Conservation (phyloP, 2,113 vertebrate species). For the Ammodramus savannarum region DNA sequence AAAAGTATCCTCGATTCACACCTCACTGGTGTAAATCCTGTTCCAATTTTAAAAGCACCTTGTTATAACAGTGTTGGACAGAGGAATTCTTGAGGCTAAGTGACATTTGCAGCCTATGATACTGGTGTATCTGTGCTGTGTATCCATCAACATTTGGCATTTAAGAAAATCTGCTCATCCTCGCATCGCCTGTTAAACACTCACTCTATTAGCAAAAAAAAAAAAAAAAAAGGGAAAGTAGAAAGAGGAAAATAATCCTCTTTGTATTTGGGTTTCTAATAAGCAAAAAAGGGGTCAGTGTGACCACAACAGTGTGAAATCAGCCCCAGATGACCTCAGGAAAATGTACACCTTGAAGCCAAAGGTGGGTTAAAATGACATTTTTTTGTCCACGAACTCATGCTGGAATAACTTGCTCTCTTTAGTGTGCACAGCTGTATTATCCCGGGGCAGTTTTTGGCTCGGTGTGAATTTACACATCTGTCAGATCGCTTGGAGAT, state of each 20-base stretch:
- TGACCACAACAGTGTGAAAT: not conserved
- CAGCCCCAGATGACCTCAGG: conserved; percentile 12
- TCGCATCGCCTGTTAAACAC: conserved; percentile 31
- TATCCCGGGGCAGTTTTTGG: conserved; percentile 61
- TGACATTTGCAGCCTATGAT: conserved; percentile 65
- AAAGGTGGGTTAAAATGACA: conserved; percentile 14
- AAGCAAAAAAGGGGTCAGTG: not conserved
- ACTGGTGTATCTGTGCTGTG: conserved; percentile 31
- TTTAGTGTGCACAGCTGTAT: conserved; percentile 57
- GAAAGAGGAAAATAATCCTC: not conserved
- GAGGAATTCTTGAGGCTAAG: conserved; percentile 61
- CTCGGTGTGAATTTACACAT: conserved; percentile 51
- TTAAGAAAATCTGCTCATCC: conserved; percentile 64
- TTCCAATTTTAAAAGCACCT: conserved; percentile 61
- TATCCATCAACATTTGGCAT: conserved; percentile 66
- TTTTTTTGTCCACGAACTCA: not conserved
- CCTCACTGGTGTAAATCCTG: conserved; percentile 56
- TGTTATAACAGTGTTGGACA: conserved; percentile 62
- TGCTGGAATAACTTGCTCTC: conserved; percentile 11
- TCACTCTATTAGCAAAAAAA: conserved; percentile 7
- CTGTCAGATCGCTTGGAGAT: conserved; percentile 58
- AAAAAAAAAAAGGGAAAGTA: not conserved
- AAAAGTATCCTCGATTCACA: conserved; percentile 34
- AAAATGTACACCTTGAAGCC: conserved; percentile 14
- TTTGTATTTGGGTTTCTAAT: not conserved